phyloP scores from a whole-genome alignment of 2,888 invertebrate genomes.

The Aleiodes testaceus region DNA sequence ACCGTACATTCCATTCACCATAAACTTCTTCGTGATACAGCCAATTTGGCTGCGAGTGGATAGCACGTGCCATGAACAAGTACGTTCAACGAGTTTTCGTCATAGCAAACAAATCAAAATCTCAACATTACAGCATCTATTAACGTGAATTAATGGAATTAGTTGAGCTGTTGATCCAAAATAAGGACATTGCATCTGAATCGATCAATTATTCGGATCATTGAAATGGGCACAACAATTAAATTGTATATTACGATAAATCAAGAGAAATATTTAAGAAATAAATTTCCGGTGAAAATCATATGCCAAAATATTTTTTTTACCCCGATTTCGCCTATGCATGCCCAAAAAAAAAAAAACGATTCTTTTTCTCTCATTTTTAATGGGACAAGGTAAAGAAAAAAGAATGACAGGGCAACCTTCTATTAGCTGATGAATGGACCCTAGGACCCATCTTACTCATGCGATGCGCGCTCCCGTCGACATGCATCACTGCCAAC shows the following conservation, averaged over 20 bases:
- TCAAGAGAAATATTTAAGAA: too few species aligned
- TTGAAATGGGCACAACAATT: too few species aligned
- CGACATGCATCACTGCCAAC: constrained; percentile 69
- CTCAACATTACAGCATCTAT: constrained; percentile 13
- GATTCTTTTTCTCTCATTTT: background rate
- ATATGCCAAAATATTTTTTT: too few species aligned
- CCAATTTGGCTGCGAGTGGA: constrained; percentile 1
- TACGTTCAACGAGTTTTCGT: background rate
- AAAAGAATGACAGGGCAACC: constrained; percentile 39
- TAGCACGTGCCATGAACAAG: constrained; percentile 14
- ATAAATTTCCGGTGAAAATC: too few species aligned
- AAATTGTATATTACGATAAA: too few species aligned
- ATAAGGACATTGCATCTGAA: background rate
- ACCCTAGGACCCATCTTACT: constrained; percentile 66
- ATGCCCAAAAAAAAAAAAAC: background rate
- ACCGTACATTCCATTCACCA: background rate
- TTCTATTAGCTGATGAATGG: constrained; percentile 65
- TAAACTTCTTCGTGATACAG: constrained; percentile 3
- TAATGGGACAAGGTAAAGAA: constrained; percentile 23
- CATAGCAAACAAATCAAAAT: background rate
- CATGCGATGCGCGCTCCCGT: constrained; percentile 66
- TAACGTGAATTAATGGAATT: background rate
- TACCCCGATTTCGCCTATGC: too few species aligned
- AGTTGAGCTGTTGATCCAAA: background rate
- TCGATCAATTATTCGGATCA: constrained; percentile 28